Evolutionary conservation across 1,140 invertebrate species (phyloP).

Genomic region (Nebria ingens): DNA sequence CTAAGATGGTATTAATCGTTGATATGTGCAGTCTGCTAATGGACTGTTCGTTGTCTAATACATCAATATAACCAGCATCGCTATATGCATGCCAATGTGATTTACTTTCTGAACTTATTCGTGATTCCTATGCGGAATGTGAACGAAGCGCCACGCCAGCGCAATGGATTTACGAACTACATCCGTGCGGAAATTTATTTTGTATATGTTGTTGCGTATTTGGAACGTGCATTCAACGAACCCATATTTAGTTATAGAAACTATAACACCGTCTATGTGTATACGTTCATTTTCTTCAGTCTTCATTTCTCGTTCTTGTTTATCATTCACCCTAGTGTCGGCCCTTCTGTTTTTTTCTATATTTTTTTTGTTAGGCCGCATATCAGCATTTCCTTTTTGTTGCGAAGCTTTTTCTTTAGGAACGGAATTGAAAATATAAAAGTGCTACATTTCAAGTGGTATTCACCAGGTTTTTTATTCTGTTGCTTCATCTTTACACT

Average conservation of each 20-base stretch:
- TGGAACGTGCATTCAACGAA: background rate
- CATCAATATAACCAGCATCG: background rate
- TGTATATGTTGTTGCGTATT: background rate
- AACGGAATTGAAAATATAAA: too few relatives aligned
- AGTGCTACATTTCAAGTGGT: too few relatives aligned
- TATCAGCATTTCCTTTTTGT: too few relatives aligned
- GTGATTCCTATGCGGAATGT: background rate
- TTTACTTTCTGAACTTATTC: background rate
- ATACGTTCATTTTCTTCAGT: background rate
- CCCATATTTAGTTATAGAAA: background rate
- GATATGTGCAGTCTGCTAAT: background rate
- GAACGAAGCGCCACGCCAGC: too few relatives aligned
- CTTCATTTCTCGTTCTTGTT: background rate
- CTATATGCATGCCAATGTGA: background rate
- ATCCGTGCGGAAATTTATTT: background rate
- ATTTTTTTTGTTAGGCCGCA: too few relatives aligned
- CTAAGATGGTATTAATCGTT: background rate
- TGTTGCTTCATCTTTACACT: too few relatives aligned
- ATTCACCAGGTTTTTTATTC: too few relatives aligned
- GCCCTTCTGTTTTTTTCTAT: too few relatives aligned
- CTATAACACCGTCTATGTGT: background rate
- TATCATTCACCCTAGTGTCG: too few relatives aligned
- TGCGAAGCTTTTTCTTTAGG: too few relatives aligned
- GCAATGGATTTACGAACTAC: too few relatives aligned
- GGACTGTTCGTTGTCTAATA: background rate